phyloP scores from a whole-genome alignment of 2,888 invertebrate species.

The Brachyptera risi region DNA sequence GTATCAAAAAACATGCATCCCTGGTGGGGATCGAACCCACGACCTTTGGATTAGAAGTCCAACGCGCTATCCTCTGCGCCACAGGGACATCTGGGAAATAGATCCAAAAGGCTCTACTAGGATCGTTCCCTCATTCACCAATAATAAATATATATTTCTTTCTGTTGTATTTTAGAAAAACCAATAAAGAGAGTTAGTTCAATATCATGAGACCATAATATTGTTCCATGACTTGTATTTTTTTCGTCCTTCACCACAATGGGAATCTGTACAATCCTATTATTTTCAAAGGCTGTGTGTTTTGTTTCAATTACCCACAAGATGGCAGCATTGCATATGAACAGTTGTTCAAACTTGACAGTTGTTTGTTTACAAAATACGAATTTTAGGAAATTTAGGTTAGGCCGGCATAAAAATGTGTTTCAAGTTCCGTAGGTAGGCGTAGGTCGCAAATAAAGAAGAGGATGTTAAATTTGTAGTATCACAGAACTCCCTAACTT shows the following conservation, averaged over 20 bases:
- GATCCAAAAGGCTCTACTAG: constrained; percentile 2
- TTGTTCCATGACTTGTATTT: no score
- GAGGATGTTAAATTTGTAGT: background rate
- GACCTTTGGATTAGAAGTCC: constrained; percentile 89
- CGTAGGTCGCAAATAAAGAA: background rate
- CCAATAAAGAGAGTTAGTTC: no score
- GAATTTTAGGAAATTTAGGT: background rate
- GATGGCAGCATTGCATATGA: background rate
- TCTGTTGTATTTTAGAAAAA: no score
- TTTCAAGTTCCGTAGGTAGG: background rate
- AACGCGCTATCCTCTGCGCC: constrained; percentile 87
- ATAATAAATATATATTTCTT: no score
- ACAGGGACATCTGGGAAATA: constrained; percentile 58
- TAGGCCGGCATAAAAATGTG: background rate
- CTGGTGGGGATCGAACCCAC: constrained; percentile 84
- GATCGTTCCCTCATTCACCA: no score
- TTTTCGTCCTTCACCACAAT: no score
- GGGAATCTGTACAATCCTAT: background rate
- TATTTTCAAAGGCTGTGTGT: background rate
- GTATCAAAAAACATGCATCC: constrained; percentile 51
- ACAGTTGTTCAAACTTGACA: background rate
- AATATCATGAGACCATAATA: no score
- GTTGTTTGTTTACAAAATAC: background rate
- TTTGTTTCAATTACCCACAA: background rate
- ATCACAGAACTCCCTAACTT: background rate